A percentile compares a stretch with the other conserved stretches of the same genome.
Evolutionary conservation across 2,113 vertebrate species (phyloP).

Genomic region (Lamprotornis superbus): DNA sequence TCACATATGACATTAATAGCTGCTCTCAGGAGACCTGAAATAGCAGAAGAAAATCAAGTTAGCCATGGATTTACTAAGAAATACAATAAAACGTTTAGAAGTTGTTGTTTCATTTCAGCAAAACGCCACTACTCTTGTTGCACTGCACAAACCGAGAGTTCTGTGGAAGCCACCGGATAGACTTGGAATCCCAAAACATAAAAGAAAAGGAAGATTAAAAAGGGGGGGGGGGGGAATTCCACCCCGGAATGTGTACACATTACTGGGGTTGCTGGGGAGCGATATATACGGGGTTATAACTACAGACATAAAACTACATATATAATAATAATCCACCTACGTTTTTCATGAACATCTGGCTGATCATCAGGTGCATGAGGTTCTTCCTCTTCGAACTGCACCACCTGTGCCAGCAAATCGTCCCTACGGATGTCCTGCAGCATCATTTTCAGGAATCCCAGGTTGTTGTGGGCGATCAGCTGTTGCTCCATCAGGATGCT

Average conservation of each 20-base stretch:
- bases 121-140: neutral
- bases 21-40: conserved; percentile 70
- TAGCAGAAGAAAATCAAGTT: neutral
- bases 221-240: accelerated
- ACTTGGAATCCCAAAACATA: neutral
- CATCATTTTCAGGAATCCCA: neutral
- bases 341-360: conserved; percentile 51
- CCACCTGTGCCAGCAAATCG: conserved; percentile 55
- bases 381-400: neutral
- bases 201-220: neutral
- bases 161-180: neutral
- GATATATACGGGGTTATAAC: neutral
- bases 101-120: neutral
- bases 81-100: accelerated
- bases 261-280: neutral
- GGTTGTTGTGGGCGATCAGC: neutral
- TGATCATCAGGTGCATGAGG: neutral
- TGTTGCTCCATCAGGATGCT: conserved; percentile 57
- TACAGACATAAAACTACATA: neutral
- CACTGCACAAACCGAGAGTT: too few relatives aligned
- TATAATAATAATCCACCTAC: conserved; percentile 42
- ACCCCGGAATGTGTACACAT: accelerated
- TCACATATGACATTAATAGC: conserved; percentile 72
- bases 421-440: neutral
- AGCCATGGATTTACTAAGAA: neutral